Conservation (phyloP, 2,113 vertebrate species). For the Gambusia affinis region DNA sequence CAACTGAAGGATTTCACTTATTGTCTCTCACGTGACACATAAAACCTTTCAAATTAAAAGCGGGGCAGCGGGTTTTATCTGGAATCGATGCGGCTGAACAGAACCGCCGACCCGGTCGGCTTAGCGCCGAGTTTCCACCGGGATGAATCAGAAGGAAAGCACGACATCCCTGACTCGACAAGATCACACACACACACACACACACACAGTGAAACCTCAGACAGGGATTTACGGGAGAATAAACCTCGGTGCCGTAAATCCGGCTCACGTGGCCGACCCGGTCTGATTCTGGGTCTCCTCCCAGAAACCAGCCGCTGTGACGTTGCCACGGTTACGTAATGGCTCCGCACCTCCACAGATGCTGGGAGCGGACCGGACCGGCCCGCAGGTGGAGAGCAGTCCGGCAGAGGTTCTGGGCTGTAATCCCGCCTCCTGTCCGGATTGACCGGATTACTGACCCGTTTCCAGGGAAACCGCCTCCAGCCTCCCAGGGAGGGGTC, state of each 20-base stretch:
- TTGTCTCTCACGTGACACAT: not conserved
- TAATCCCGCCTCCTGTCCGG: too few relatives aligned
- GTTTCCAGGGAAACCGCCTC: too few relatives aligned
- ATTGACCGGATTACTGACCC: too few relatives aligned
- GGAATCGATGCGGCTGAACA: not conserved
- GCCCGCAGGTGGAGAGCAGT: too few relatives aligned
- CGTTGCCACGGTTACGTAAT: too few relatives aligned
- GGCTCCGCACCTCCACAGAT: too few relatives aligned
- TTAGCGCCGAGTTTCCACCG: not conserved
- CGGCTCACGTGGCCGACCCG: conserved; percentile 46
- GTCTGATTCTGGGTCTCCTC: too few relatives aligned
- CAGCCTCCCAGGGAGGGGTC: too few relatives aligned
- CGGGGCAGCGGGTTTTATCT: not conserved
- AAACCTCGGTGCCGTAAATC: conserved; percentile 72
- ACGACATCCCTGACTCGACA: conserved; percentile 60
- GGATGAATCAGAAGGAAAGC: conserved; percentile 51
- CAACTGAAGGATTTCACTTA: not conserved
- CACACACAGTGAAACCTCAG: not conserved
- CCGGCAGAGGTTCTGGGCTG: too few relatives aligned
- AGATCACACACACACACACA: conserved; percentile 41
- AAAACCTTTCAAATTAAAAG: not conserved
- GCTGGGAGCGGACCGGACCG: too few relatives aligned
- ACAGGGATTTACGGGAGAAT: conserved; percentile 69
- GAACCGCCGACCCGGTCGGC: not conserved
- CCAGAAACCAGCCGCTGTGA: too few relatives aligned